Evolutionary conservation across 2,888 invertebrate genomes (phyloP).

Genomic region (Blastobasis lacticolella): DNA sequence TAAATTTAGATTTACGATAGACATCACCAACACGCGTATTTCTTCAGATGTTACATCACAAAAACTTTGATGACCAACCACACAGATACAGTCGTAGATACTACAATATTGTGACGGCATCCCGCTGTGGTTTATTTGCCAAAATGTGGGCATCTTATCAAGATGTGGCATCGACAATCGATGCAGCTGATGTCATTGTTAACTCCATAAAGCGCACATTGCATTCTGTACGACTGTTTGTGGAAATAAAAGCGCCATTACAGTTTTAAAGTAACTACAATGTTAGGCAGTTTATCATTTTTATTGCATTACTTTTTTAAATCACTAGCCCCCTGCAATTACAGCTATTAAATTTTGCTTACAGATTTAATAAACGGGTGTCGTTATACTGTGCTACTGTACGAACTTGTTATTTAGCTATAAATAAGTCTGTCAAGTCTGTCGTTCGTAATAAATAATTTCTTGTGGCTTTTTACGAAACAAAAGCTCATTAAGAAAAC

Average conservation of each 20-base stretch:
- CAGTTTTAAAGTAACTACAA: constrained; percentile 10
- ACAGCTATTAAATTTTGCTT: constrained; percentile 21
- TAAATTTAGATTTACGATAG: too few relatives aligned
- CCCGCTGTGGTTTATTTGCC: constrained; percentile 69
- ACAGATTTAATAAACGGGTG: constrained; percentile 3
- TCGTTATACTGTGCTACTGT: neutral
- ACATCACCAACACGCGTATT: too few relatives aligned
- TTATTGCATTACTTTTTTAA: constrained; percentile 29
- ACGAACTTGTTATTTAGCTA: neutral
- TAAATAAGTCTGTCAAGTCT: neutral
- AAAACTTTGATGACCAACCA: constrained; percentile 30
- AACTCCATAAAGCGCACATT: constrained; percentile 43
- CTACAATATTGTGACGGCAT: constrained; percentile 71
- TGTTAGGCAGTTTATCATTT: constrained; percentile 28
- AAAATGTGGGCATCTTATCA: constrained; percentile 70
- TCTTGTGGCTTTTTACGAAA: neutral
- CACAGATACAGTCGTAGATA: constrained; percentile 55
- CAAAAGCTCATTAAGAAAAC: neutral
- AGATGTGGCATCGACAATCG: constrained; percentile 44
- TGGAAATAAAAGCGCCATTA: constrained; percentile 14
- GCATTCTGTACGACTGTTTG: constrained; percentile 26
- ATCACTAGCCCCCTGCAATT: constrained; percentile 13
- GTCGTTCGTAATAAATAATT: too few relatives aligned
- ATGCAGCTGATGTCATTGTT: constrained; percentile 57
- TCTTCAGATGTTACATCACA: neutral